phyloP scores from a whole-genome alignment of 2,797 vertebrate species.

The Oryzias sinensis region DNA sequence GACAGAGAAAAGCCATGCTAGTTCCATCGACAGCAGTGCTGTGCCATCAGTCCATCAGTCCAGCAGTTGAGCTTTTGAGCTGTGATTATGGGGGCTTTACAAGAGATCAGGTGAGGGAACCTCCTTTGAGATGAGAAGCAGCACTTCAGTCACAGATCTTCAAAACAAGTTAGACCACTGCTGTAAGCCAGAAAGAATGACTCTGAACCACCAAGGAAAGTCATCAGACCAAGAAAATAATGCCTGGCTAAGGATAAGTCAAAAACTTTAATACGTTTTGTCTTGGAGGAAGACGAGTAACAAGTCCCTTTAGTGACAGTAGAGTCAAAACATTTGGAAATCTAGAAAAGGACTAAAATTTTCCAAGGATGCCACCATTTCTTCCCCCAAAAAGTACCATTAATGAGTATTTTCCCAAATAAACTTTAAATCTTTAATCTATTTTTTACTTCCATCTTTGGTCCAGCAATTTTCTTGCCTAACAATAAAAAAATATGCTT shows the following conservation, averaged over 20 bases:
- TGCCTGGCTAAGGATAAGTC: background rate
- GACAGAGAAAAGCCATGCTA: slow-evolving; percentile 39
- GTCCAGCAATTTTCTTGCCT: no score
- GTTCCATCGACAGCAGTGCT: slow-evolving; percentile 56
- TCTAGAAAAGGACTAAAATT: no score
- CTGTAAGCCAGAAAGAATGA: slow-evolving; percentile 20
- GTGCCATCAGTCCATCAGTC: slow-evolving; percentile 59
- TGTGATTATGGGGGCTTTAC: slow-evolving; percentile 62
- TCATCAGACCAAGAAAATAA: slow-evolving; percentile 15
- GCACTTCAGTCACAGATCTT: slow-evolving; percentile 43
- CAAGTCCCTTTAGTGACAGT: background rate
- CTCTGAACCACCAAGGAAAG: slow-evolving; percentile 6
- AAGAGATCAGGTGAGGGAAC: slow-evolving; percentile 52
- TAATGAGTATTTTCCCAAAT: no score
- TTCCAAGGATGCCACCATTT: no score
- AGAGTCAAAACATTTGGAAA: no score
- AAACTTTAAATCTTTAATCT: no score
- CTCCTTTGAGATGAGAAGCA: slow-evolving; percentile 37
- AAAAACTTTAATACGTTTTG: background rate
- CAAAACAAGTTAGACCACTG: slow-evolving; percentile 14
- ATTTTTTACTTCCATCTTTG: no score
- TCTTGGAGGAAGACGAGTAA: background rate
- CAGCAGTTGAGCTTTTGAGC: slow-evolving; percentile 41
- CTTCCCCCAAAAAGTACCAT: no score
- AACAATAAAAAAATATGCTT: no score